Evolutionary conservation across 2,113 vertebrate genomes (phyloP).

Genomic region (Thunnus thynnus): DNA sequence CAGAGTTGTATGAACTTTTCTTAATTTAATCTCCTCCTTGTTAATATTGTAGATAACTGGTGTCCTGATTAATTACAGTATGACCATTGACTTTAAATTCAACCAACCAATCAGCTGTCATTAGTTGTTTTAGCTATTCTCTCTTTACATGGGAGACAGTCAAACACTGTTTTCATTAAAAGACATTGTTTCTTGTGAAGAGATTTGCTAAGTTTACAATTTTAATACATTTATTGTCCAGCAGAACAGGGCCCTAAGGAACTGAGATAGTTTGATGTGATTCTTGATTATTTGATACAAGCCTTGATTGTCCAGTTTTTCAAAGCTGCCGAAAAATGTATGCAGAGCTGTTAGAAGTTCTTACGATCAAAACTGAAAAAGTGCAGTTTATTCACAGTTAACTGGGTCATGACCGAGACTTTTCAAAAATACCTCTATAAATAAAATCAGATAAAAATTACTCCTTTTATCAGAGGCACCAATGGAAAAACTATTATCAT

Average conservation of each 20-base stretch:
- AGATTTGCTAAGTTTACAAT: background rate
- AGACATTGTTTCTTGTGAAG: background rate
- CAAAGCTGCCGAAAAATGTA: background rate
- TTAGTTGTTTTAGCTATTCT: background rate
- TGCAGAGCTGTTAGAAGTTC: background rate
- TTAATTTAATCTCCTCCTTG: too few species aligned
- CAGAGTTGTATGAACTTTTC: too few species aligned
- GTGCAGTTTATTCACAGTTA: too few species aligned
- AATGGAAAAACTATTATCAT: too few species aligned
- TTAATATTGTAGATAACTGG: background rate
- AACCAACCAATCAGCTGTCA: too few species aligned
- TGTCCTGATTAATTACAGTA: background rate
- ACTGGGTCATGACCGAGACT: too few species aligned
- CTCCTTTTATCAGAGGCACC: too few species aligned
- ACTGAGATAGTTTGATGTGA: background rate
- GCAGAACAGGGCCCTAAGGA: background rate
- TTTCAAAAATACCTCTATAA: too few species aligned
- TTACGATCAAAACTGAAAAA: background rate
- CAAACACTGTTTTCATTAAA: too few species aligned
- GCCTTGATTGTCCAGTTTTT: background rate
- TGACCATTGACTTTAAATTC: too few species aligned
- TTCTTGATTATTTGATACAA: too few species aligned
- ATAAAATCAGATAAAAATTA: too few species aligned
- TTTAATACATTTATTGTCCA: background rate
- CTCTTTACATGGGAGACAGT: background rate